These are phyloP conservation scores for Drosophila nigromelanica DNA, from an alignment of 1,140 invertebrate species.

Conservation along the genomic window DNA sequence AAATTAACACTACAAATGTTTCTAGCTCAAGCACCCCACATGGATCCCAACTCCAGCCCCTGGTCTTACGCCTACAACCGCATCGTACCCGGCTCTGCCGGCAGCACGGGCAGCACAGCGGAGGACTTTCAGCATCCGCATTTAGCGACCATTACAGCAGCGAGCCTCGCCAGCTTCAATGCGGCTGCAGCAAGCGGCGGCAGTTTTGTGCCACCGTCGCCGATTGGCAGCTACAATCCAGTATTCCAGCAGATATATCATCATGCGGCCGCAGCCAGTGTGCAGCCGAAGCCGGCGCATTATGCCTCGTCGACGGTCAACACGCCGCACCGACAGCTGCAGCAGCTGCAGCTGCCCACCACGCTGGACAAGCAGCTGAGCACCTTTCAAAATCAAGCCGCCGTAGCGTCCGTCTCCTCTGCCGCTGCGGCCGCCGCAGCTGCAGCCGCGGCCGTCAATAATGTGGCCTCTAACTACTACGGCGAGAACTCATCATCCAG, in stretches of 20 bases:
- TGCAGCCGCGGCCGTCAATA: slow-evolving; percentile 72
- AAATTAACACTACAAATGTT: slow-evolving; percentile 24
- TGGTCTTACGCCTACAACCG: slow-evolving; percentile 83
- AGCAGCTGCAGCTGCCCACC: slow-evolving; percentile 76
- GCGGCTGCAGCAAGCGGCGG: slow-evolving; percentile 78
- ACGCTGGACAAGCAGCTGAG: slow-evolving; percentile 79
- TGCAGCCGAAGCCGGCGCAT: slow-evolving; percentile 80
- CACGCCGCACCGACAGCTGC: slow-evolving; percentile 77
- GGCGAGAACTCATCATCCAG: slow-evolving; percentile 82
- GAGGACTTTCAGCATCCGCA: slow-evolving; percentile 82
- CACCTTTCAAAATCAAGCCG: slow-evolving; percentile 80
- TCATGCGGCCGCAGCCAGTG: slow-evolving; percentile 79
- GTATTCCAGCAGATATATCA: slow-evolving; percentile 83
- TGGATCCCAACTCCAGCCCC: slow-evolving; percentile 82
- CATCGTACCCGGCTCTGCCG: slow-evolving; percentile 75
- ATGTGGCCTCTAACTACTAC: slow-evolving; percentile 80
- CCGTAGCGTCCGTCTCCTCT: slow-evolving; percentile 64
- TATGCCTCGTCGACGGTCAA: slow-evolving; percentile 79
- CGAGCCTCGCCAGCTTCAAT: slow-evolving; percentile 79
- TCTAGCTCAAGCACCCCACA: slow-evolving; percentile 50
- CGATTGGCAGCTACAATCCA: slow-evolving; percentile 82
- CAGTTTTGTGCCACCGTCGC: slow-evolving; percentile 80
- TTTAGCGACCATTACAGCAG: slow-evolving; percentile 73
- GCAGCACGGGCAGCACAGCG: slow-evolving; percentile 65
- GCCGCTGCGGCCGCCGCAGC: slow-evolving; percentile 73